These are phyloP conservation scores for Cepaea nemoralis DNA, from an alignment of 1,140 invertebrate species.

Conservation along the genomic window DNA sequence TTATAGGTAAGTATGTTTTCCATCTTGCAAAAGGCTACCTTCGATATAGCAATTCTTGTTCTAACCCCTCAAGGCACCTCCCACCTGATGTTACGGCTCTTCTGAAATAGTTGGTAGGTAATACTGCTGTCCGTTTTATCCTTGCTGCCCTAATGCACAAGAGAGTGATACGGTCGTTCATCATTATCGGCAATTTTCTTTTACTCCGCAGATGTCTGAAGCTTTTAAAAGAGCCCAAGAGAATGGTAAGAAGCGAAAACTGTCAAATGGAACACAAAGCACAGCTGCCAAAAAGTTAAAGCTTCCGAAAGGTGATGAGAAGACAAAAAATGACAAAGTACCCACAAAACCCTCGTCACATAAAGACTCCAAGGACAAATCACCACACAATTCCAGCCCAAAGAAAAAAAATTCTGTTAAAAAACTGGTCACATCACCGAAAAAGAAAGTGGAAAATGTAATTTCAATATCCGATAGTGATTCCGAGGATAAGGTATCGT, in stretches of 20 bases:
- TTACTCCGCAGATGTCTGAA: slow-evolving; percentile 56
- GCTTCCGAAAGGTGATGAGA: slow-evolving; percentile 45
- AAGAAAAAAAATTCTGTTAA: slow-evolving; percentile 42
- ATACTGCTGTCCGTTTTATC: too few relatives aligned
- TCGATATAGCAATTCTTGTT: too few relatives aligned
- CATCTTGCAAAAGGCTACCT: too few relatives aligned
- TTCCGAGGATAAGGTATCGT: slow-evolving; percentile 37
- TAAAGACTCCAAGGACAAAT: slow-evolving; percentile 43
- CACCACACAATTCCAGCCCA: slow-evolving; percentile 6
- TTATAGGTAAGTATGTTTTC: too few relatives aligned
- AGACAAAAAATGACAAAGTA: slow-evolving; percentile 46
- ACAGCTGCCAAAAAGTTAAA: slow-evolving; percentile 52
- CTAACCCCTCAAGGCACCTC: too few relatives aligned
- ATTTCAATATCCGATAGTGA: slow-evolving; percentile 36
- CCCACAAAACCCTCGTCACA: slow-evolving; percentile 41
- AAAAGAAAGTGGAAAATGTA: slow-evolving; percentile 39
- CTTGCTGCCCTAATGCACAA: too few relatives aligned
- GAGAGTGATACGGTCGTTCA: too few relatives aligned
- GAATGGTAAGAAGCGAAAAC: slow-evolving; percentile 49
- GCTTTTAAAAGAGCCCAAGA: slow-evolving; percentile 54
- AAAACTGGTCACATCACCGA: slow-evolving; percentile 21
- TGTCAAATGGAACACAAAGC: slow-evolving; percentile 36
- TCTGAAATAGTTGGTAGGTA: too few relatives aligned
- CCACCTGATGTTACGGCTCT: too few relatives aligned
- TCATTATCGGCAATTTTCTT: too few relatives aligned